Percentiles rank a stretch among this genome's conserved stretches.
Evolutionary conservation across 2,113 vertebrate species (phyloP).

Genomic region (Tachycineta bicolor): DNA sequence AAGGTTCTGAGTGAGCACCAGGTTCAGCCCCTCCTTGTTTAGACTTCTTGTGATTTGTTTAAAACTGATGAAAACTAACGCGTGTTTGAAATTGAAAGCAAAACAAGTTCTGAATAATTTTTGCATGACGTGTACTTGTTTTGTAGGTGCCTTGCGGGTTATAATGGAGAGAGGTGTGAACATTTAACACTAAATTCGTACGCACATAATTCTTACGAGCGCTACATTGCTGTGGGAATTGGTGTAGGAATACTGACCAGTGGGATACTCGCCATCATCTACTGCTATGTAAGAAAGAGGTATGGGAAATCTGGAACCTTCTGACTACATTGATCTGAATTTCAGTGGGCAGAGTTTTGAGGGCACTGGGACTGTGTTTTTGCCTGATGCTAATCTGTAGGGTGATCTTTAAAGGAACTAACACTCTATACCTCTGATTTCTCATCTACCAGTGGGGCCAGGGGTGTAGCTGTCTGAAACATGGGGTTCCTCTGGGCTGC

Average conservation of each 20-base stretch:
- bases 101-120: not conserved
- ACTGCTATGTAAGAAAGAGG: conserved; percentile 78
- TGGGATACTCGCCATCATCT: conserved; percentile 71
- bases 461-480: not conserved
- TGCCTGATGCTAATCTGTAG: not conserved
- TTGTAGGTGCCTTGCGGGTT: conserved; percentile 76
- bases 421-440: not conserved
- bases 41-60: not conserved
- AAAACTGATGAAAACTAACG: not conserved
- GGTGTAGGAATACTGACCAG: conserved; percentile 74
- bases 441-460: not conserved
- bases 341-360: not conserved
- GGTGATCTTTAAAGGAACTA: not conserved
- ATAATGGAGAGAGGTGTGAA: conserved; percentile 80
- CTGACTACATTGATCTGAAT: not conserved
- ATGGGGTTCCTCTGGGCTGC: not conserved
- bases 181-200: conserved; percentile 76
- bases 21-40: not conserved
- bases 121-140: not conserved
- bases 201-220: conserved; percentile 70
- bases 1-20: not conserved
- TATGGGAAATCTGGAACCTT: not conserved
- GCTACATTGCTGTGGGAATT: conserved; percentile 78
- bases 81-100: not conserved
- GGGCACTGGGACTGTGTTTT: not conserved